Conservation (phyloP, 2,888 invertebrate species). For the Nemapogon koenigi region DNA sequence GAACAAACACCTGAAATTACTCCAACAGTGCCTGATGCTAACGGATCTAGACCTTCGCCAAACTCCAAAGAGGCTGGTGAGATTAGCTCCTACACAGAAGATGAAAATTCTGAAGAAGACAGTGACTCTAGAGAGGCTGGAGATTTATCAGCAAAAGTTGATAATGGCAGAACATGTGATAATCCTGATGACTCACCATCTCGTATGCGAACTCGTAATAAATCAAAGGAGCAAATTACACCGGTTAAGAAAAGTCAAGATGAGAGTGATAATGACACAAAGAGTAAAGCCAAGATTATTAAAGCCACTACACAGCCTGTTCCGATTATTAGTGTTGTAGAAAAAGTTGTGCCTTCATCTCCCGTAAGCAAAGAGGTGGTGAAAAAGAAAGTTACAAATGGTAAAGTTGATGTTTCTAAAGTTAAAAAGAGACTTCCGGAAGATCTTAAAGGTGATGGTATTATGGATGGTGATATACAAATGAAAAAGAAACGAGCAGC, state of each 20-base stretch:
- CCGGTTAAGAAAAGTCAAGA: conserved; percentile 49
- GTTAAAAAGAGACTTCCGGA: conserved; percentile 65
- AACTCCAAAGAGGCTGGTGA: conserved; percentile 74
- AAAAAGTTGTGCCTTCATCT: conserved; percentile 37
- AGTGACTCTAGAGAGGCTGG: conserved; percentile 90
- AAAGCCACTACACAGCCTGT: conserved; percentile 24
- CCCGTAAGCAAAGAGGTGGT: conserved; percentile 41
- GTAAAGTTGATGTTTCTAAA: conserved; percentile 55
- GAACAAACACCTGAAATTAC: conserved; percentile 72
- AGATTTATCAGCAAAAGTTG: conserved; percentile 83
- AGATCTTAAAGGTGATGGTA: conserved; percentile 62
- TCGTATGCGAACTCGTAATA: conserved; percentile 88
- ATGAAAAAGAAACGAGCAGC: conserved; percentile 58
- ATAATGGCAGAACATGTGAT: conserved; percentile 74
- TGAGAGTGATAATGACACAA: conserved; percentile 55
- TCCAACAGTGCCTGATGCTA: conserved; percentile 58
- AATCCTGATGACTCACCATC: conserved; percentile 85
- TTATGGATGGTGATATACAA: conserved; percentile 67
- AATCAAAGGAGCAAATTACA: conserved; percentile 76
- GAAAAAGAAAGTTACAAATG: conserved; percentile 48
- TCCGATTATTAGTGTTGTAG: conserved; percentile 45
- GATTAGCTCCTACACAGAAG: conserved; percentile 83
- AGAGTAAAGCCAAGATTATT: conserved; percentile 27
- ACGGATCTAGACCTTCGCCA: conserved; percentile 67
- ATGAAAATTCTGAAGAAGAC: conserved; percentile 94